Conservation (phyloP, 2,797 vertebrate species). For the Kryptopterus vitreolus region DNA sequence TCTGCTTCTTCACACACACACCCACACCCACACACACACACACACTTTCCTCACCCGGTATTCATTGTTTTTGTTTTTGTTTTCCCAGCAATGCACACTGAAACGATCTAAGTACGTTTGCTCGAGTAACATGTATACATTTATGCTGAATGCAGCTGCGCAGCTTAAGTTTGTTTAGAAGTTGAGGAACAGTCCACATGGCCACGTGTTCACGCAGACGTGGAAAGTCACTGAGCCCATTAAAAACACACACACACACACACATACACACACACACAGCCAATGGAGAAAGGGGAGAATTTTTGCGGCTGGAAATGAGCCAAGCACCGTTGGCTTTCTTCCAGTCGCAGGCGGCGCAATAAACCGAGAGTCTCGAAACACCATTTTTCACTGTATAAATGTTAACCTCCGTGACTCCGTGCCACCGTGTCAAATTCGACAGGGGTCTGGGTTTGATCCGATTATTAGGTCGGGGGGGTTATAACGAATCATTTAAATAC, state of each 20-base stretch:
- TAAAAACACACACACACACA: constrained; percentile 1
- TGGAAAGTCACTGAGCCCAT: constrained; percentile 23
- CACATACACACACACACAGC: no score
- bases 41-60: not conserved
- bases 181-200: constrained; percentile 24
- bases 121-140: not conserved
- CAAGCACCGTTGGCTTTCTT: constrained; percentile 7
- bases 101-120: not conserved
- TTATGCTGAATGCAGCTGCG: constrained; percentile 3
- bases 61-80: not conserved
- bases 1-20: not conserved
- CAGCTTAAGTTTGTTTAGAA: not conserved
- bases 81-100: not conserved
- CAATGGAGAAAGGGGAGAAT: not conserved
- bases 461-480: not conserved
- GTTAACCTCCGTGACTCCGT: not conserved
- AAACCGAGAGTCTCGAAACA: not conserved
- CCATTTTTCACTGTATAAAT: not conserved
- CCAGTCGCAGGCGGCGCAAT: not conserved
- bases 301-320: constrained; percentile 9
- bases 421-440: not conserved
- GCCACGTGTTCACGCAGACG: constrained; percentile 4
- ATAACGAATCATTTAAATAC: not conserved
- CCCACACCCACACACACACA: not conserved
- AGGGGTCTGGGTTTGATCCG: not conserved